Evolutionary conservation across 2,888 invertebrate genomes (phyloP).

Genomic region (Chymomyza caudatula): DNA sequence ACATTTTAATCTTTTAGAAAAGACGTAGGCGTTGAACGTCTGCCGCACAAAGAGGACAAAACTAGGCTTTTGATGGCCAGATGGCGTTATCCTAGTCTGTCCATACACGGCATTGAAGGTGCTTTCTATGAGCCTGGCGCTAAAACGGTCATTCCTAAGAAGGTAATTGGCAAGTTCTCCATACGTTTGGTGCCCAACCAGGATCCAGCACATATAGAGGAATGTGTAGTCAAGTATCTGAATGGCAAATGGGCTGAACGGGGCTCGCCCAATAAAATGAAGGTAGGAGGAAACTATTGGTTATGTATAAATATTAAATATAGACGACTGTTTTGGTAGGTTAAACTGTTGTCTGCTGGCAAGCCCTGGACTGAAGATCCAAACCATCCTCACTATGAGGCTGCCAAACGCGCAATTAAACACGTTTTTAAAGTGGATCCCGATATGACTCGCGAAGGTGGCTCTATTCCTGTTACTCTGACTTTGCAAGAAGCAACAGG

Average conservation of each 20-base stretch:
- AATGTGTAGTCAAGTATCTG: slow-evolving; percentile 87
- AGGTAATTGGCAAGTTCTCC: slow-evolving; percentile 98
- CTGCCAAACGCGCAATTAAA: slow-evolving; percentile 89
- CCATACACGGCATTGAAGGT: slow-evolving; percentile 95
- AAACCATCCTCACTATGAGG: slow-evolving; percentile 93
- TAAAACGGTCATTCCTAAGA: slow-evolving; percentile 96
- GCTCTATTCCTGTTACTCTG: slow-evolving; percentile 97
- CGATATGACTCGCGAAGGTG: slow-evolving; percentile 97
- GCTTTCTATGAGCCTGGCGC: slow-evolving; percentile 95
- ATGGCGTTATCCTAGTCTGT: slow-evolving; percentile 96
- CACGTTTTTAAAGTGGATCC: slow-evolving; percentile 93
- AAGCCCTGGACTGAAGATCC: slow-evolving; percentile 96
- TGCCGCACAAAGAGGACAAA: slow-evolving; percentile 89
- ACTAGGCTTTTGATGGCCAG: slow-evolving; percentile 93
- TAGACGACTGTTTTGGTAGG: slow-evolving; percentile 20
- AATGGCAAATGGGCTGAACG: slow-evolving; percentile 88
- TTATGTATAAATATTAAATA: background rate
- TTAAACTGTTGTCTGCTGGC: slow-evolving; percentile 79
- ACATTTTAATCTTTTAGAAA: slow-evolving; percentile 57
- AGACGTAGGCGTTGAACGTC: slow-evolving; percentile 84
- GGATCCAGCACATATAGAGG: slow-evolving; percentile 88
- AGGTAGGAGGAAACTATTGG: slow-evolving; percentile 67
- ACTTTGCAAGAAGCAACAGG: slow-evolving; percentile 95
- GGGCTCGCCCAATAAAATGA: slow-evolving; percentile 91
- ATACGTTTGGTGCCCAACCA: slow-evolving; percentile 97